These are phyloP conservation scores for Beris chalybata DNA, from an alignment of 2,888 invertebrate species.

Conservation along the genomic window DNA sequence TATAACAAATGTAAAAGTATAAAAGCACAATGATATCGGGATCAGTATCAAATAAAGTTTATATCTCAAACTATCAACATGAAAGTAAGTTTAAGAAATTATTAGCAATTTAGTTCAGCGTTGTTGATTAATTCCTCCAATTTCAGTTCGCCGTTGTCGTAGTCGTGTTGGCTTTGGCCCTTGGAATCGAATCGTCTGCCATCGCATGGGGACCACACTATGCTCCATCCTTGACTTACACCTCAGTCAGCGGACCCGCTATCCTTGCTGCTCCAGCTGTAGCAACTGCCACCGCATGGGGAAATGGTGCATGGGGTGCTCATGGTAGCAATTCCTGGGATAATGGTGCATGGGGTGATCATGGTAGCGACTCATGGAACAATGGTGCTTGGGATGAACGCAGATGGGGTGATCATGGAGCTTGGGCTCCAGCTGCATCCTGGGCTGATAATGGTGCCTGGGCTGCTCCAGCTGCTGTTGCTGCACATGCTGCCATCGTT, in stretches of 20 bases:
- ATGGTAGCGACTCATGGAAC: background rate
- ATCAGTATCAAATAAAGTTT: slow-evolving; percentile 14
- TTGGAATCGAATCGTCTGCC: slow-evolving; percentile 41
- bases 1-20: background rate
- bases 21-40: background rate
- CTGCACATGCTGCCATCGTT: background rate
- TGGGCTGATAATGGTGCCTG: background rate
- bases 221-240: slow-evolving; percentile 22
- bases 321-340: no score
- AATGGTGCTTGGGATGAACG: no score
- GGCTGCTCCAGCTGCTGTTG: slow-evolving; percentile 16
- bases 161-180: slow-evolving; percentile 46
- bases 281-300: slow-evolving; percentile 29
- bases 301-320: no score
- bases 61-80: slow-evolving; percentile 15
- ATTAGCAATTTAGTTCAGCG: background rate
- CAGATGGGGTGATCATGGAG: background rate
- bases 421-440: no score
- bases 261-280: slow-evolving; percentile 32
- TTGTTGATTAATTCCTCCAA: background rate
- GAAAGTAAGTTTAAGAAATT: slow-evolving; percentile 18
- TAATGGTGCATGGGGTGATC: background rate
- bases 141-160: slow-evolving; percentile 47
- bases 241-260: slow-evolving; percentile 31
- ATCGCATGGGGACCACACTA: slow-evolving; percentile 37